Evolutionary conservation across 2,888 invertebrate species (phyloP).

Genomic region (Cephalotes varians): DNA sequence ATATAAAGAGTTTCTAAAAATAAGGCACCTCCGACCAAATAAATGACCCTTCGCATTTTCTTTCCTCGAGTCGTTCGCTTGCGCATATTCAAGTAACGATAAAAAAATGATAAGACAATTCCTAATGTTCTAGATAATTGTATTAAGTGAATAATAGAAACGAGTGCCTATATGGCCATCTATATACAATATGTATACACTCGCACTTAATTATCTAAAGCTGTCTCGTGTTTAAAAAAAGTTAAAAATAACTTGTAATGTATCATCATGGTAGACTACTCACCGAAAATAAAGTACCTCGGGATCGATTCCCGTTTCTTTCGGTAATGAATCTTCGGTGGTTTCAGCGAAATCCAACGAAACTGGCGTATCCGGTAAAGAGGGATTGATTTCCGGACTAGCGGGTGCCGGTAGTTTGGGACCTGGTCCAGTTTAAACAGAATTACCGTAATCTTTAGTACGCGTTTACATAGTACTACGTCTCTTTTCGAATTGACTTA

Average conservation of each 20-base stretch:
- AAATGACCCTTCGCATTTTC: neutral
- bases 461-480: neutral
- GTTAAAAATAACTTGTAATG: slow-evolving; percentile 23
- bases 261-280: slow-evolving; percentile 30
- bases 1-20: neutral
- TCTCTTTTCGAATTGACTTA: neutral
- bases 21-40: neutral
- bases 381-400: slow-evolving; percentile 74
- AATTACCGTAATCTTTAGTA: neutral
- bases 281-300: slow-evolving; percentile 84
- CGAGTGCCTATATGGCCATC: neutral
- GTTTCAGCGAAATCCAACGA: slow-evolving; percentile 75
- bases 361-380: slow-evolving; percentile 79
- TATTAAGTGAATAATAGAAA: slow-evolving; percentile 7
- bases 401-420: slow-evolving; percentile 80
- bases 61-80: neutral
- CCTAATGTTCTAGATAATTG: neutral
- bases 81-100: neutral
- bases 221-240: too few species aligned
- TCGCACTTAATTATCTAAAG: neutral
- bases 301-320: slow-evolving; percentile 77
- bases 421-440: slow-evolving; percentile 67
- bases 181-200: neutral
- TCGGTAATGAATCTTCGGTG: slow-evolving; percentile 57
- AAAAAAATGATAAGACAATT: slow-evolving; percentile 21